Conservation (phyloP, 64 coral and sea anemone genomes). For the Hydrozoanthus tunicans region DNA sequence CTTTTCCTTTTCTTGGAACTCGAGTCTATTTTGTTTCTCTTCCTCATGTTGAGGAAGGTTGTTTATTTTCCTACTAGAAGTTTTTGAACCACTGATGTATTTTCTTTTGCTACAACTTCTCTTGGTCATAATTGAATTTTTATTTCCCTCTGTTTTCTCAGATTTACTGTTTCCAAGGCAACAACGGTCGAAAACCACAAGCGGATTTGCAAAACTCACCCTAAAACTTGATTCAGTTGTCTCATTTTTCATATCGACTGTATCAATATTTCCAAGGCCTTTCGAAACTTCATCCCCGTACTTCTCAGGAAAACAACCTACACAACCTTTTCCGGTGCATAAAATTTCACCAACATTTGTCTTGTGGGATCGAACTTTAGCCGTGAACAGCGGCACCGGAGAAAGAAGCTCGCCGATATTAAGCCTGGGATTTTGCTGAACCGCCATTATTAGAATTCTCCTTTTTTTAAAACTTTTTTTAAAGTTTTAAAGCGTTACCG, state of each 20-base stretch:
- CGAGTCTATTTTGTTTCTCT: background rate
- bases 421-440: background rate
- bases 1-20: background rate
- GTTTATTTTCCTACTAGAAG: background rate
- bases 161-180: slow-evolving; percentile 55
- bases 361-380: slow-evolving; percentile 58
- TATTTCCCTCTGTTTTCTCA: background rate
- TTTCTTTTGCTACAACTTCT: background rate
- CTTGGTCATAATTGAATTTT: slow-evolving; percentile 11
- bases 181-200: slow-evolving; percentile 26
- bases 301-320: slow-evolving; percentile 69
- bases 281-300: slow-evolving; percentile 47
- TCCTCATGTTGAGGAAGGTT: background rate
- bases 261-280: slow-evolving; percentile 79
- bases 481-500: no score
- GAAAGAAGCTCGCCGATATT: slow-evolving; percentile 42
- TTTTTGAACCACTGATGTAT: background rate
- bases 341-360: slow-evolving; percentile 75
- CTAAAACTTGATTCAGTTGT: slow-evolving; percentile 13
- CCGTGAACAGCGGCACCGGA: slow-evolving; percentile 63
- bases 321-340: slow-evolving; percentile 88
- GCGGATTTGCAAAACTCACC: slow-evolving; percentile 35
- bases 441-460: background rate
- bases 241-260: slow-evolving; percentile 56
- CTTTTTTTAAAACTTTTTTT: no score